These are phyloP conservation scores for Clusia tigrina DNA, from an alignment of 2,888 invertebrate species.

Conservation along the genomic window DNA sequence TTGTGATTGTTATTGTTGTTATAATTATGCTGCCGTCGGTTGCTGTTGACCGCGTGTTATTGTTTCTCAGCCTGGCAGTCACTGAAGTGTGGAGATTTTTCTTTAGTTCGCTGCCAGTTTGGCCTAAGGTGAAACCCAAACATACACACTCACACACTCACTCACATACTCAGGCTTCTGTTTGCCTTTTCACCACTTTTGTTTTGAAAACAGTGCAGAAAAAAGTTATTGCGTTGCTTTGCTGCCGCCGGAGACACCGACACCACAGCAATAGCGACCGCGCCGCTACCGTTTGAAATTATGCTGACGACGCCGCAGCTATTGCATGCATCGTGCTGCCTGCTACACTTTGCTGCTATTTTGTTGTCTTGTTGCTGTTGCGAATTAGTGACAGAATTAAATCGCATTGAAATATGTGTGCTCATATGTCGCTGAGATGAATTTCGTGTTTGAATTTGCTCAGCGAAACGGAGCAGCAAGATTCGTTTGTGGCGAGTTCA, in stretches of 20 bases:
- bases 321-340: no score
- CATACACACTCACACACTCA: background rate
- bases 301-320: conserved; percentile 49
- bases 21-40: conserved; percentile 6
- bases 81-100: conserved; percentile 22
- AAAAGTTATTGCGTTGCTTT: background rate
- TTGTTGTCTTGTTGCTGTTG: conserved; percentile 30
- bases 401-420: conserved; percentile 9
- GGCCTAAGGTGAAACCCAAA: conserved; percentile 12
- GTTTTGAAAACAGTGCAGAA: conserved; percentile 16
- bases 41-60: conserved; percentile 10
- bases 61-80: conserved; percentile 13
- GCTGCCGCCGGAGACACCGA: conserved; percentile 21
- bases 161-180: background rate
- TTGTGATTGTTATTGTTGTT: conserved; percentile 5
- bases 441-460: background rate
- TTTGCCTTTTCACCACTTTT: conserved; percentile 14
- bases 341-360: conserved; percentile 33
- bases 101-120: background rate
- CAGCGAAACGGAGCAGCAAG: background rate
- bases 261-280: conserved; percentile 23
- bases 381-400: conserved; percentile 49
- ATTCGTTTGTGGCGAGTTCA: background rate
- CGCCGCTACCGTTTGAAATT: conserved; percentile 23
- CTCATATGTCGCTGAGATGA: background rate